These are phyloP conservation scores for Chanos chanos DNA, from an alignment of 2,797 vertebrate genomes.

Conservation along the genomic window DNA sequence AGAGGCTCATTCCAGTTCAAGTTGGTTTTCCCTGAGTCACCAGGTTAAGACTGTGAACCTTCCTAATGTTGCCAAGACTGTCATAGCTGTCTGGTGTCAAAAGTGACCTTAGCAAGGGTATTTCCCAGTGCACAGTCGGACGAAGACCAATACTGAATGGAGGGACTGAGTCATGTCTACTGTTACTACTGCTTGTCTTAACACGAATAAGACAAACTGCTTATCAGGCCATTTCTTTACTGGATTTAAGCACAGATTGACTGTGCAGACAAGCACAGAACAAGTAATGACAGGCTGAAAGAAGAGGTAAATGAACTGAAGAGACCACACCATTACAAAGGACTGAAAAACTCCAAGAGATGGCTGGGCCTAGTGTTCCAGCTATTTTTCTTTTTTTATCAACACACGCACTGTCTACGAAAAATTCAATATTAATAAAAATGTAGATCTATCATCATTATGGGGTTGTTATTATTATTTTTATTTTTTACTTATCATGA, in stretches of 20 bases:
- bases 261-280: neutral
- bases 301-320: neutral
- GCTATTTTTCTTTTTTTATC: no score
- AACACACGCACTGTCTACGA: no score
- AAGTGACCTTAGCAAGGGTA: conserved; percentile 9
- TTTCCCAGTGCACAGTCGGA: conserved; percentile 17
- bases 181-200: no score
- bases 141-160: conserved; percentile 13
- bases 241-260: neutral
- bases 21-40: neutral
- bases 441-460: no score
- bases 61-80: neutral
- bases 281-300: neutral
- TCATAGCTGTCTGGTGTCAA: conserved; percentile 6
- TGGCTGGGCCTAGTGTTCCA: no score
- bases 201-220: conserved; percentile 9
- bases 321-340: neutral
- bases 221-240: conserved; percentile 2
- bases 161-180: neutral
- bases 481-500: no score
- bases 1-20: neutral
- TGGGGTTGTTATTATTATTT: no score
- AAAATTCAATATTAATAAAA: no score
- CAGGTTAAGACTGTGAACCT: conserved; percentile 8
- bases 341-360: conserved; percentile 12